These are phyloP conservation scores for Nomada hirtipes DNA, from an alignment of 2,888 invertebrate genomes.

Conservation along the genomic window DNA sequence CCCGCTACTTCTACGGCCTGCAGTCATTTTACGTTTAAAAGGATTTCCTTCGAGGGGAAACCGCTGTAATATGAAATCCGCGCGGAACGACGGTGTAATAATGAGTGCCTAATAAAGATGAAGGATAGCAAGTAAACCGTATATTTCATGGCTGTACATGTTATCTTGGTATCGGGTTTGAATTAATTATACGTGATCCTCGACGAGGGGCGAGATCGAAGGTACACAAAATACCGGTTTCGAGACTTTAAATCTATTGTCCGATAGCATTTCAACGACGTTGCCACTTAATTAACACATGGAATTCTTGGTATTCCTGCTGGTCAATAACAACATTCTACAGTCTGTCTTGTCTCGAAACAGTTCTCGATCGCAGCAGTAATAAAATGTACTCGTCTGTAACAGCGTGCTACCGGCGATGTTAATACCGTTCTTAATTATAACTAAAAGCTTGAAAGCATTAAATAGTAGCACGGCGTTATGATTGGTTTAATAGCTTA, in stretches of 20 bases:
- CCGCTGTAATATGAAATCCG: constrained; percentile 12
- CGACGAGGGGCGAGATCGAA: neutral
- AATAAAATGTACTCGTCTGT: neutral
- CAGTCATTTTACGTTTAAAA: neutral
- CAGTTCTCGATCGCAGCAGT: neutral
- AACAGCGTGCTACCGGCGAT: neutral
- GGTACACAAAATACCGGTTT: neutral
- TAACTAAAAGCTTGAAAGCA: constrained; percentile 31
- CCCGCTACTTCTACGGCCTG: neutral
- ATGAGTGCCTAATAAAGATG: constrained; percentile 36
- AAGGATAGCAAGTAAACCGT: neutral
- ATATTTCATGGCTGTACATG: constrained; percentile 12
- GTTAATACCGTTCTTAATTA: constrained; percentile 35
- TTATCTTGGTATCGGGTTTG: constrained; percentile 15
- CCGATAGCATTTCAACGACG: neutral
- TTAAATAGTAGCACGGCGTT: constrained; percentile 19
- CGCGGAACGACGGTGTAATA: constrained; percentile 17
- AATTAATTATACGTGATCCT: constrained; percentile 26
- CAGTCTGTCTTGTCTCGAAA: neutral
- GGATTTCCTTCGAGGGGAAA: neutral
- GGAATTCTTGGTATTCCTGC: constrained; percentile 15
- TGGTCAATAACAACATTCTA: neutral
- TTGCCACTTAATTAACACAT: constrained; percentile 20
- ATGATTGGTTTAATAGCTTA: constrained; percentile 30
- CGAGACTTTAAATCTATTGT: neutral